A percentile compares a stretch with the other conserved stretches of the same genome.
phyloP scores from a whole-genome alignment of 2,888 invertebrate genomes.

The Odontothrips loti region DNA sequence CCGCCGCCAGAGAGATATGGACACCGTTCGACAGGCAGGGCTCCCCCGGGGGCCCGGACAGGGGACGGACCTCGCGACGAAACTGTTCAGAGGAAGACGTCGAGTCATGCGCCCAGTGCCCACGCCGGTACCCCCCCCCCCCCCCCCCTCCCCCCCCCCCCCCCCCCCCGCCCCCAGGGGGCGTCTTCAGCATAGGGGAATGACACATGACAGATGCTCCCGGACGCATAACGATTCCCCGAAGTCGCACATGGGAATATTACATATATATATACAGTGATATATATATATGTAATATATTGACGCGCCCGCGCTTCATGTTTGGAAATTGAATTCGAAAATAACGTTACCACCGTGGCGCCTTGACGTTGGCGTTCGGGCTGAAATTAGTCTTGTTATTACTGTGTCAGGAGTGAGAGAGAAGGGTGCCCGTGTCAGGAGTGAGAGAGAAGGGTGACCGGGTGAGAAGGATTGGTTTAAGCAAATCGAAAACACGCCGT shows the following conservation, averaged over 20 bases:
- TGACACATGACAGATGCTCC: conserved; percentile 8
- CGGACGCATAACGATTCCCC: background rate
- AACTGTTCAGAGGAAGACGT: background rate
- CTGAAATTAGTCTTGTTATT: too few species aligned
- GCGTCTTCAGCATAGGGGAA: background rate
- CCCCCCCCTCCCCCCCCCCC: conserved; percentile 17
- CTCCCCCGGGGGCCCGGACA: conserved; percentile 37
- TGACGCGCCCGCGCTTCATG: too few species aligned
- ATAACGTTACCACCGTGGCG: too few species aligned
- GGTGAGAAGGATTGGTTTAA: too few species aligned
- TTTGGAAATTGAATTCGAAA: too few species aligned
- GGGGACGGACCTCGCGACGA: conserved; percentile 11
- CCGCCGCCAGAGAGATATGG: background rate
- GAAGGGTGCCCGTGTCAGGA: too few species aligned
- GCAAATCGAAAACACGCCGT: too few species aligned
- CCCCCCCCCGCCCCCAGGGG: background rate
- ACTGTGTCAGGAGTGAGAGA: too few species aligned
- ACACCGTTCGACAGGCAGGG: background rate
- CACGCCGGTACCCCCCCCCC: background rate
- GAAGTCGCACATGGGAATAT: background rate
- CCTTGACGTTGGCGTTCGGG: too few species aligned
- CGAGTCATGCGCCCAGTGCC: background rate
- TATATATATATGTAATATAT: too few species aligned
- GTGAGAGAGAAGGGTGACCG: too few species aligned
- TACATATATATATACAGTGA: too few species aligned